These are phyloP conservation scores for Metridium senile DNA, from an alignment of 92 coral and sea anemone genomes.

Conservation along the genomic window DNA sequence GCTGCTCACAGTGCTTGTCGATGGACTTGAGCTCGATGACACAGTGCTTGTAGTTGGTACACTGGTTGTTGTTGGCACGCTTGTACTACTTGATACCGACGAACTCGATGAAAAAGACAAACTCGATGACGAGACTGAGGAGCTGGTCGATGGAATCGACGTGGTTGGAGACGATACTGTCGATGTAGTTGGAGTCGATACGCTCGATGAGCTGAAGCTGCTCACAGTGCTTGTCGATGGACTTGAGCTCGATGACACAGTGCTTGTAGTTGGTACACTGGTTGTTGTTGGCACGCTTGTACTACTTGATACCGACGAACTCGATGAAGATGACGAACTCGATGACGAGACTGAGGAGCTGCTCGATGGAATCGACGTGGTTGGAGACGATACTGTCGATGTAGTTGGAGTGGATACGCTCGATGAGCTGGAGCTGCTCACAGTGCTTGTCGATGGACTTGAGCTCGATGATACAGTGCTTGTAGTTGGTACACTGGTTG, in stretches of 20 bases:
- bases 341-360: neutral
- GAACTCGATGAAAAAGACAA: neutral
- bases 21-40: slow-evolving; percentile 16
- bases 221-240: slow-evolving; percentile 27
- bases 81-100: neutral
- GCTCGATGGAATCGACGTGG: neutral
- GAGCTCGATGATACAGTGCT: neutral
- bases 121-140: neutral
- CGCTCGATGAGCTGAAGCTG: slow-evolving; percentile 18
- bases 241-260: slow-evolving; percentile 12
- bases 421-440: neutral
- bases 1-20: slow-evolving; percentile 19
- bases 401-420: neutral
- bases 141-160: neutral
- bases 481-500: neutral
- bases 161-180: slow-evolving; percentile 1
- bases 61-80: slow-evolving; percentile 11
- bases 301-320: slow-evolving; percentile 4
- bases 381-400: neutral
- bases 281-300: slow-evolving; percentile 9
- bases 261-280: slow-evolving; percentile 14
- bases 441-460: neutral
- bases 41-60: slow-evolving; percentile 15
- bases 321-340: slow-evolving; percentile 7
- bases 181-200: slow-evolving; percentile 19